phyloP scores from a whole-genome alignment of 1,140 invertebrate species.

The Tetramorium simillimum region DNA sequence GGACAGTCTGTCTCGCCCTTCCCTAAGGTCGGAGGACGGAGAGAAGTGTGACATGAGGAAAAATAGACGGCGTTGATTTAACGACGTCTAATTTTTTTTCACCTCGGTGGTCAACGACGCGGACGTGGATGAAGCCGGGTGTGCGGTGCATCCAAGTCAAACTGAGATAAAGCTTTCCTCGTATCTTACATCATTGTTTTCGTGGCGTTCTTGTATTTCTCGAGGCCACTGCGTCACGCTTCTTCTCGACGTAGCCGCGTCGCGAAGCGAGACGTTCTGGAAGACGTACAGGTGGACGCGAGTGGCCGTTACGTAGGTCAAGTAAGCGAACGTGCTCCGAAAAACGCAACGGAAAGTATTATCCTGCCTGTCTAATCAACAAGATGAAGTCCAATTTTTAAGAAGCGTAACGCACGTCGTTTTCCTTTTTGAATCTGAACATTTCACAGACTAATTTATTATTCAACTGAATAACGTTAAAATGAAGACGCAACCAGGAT shows the following conservation, averaged over 20 bases:
- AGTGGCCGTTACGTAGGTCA: constrained; percentile 46
- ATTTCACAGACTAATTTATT: not conserved
- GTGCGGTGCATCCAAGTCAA: not conserved
- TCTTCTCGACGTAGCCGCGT: constrained; percentile 12
- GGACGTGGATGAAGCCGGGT: not conserved
- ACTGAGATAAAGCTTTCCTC: constrained; percentile 22
- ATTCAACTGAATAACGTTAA: not conserved
- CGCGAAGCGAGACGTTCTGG: constrained; percentile 15
- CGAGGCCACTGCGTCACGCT: constrained; percentile 57
- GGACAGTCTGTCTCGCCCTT: not conserved
- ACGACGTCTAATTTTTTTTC: constrained; percentile 13
- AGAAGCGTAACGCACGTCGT: not conserved
- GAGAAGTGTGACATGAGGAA: not conserved
- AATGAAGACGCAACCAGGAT: constrained; percentile 2
- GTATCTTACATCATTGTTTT: constrained; percentile 69
- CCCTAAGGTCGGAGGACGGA: not conserved
- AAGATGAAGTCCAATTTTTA: not conserved
- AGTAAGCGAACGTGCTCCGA: constrained; percentile 12
- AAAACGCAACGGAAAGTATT: not conserved
- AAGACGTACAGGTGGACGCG: constrained; percentile 16
- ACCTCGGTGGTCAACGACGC: not conserved
- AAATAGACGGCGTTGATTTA: not conserved
- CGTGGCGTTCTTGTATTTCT: constrained; percentile 64
- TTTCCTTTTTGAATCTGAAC: not conserved
- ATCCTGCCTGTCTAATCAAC: not conserved